These are phyloP conservation scores for Stenoptilia bipunctidactyla DNA, from an alignment of 2,888 invertebrate species.

Conservation along the genomic window DNA sequence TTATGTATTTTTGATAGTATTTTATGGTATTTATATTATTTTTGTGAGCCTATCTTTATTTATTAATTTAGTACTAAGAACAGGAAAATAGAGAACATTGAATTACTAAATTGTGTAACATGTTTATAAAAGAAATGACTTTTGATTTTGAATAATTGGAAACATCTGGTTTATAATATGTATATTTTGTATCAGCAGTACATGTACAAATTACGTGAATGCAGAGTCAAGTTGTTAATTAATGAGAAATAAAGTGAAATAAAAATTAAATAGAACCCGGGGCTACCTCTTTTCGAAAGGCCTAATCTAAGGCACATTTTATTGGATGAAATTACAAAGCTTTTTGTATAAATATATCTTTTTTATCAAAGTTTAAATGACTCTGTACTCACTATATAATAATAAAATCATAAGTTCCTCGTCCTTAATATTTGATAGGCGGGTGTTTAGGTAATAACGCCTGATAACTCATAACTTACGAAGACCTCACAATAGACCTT, in stretches of 20 bases:
- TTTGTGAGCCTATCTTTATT: slow-evolving; percentile 1
- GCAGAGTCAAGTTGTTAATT: slow-evolving; percentile 18
- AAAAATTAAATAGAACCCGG: slow-evolving; percentile 14
- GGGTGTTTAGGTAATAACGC: slow-evolving; percentile 12
- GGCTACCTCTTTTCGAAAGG: slow-evolving; percentile 30
- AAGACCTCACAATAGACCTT: slow-evolving; percentile 38
- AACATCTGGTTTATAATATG: slow-evolving; percentile 1
- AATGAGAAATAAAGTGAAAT: not conserved
- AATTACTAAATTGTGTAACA: not conserved
- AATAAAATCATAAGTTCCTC: too few relatives aligned
- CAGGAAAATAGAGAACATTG: not conserved
- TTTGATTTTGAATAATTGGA: too few relatives aligned
- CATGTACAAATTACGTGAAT: slow-evolving; percentile 24
- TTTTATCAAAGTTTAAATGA: slow-evolving; percentile 19
- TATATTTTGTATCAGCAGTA: slow-evolving; percentile 11
- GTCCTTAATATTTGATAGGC: too few relatives aligned
- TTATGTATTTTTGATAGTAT: slow-evolving; percentile 2
- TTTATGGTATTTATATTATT: slow-evolving; percentile 4
- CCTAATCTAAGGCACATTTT: slow-evolving; percentile 28
- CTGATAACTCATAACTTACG: slow-evolving; percentile 15
- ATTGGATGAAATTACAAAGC: slow-evolving; percentile 23
- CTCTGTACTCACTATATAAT: slow-evolving; percentile 40
- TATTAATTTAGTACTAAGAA: not conserved
- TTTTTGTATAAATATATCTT: slow-evolving; percentile 31
- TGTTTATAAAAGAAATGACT: too few relatives aligned